These are phyloP conservation scores for Apistogramma diplotaenia DNA, from an alignment of 2,113 vertebrate genomes.

Conservation along the genomic window DNA sequence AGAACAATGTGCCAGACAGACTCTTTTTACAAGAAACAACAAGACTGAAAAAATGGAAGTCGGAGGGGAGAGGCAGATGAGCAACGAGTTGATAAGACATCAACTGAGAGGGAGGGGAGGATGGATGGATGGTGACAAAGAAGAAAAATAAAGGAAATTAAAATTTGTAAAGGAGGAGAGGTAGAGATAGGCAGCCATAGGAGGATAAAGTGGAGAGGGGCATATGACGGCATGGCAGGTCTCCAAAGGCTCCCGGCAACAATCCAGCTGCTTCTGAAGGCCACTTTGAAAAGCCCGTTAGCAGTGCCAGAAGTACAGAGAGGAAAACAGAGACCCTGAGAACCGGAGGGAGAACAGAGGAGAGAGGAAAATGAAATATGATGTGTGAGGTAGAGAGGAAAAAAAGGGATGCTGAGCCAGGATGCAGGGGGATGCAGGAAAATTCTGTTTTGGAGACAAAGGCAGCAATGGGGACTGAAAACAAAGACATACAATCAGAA, in stretches of 20 bases:
- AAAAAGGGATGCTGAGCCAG: background rate
- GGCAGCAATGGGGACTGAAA: background rate
- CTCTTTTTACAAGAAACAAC: background rate
- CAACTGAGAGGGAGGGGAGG: background rate
- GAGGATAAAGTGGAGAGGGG: slow-evolving; percentile 43
- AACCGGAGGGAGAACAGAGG: background rate
- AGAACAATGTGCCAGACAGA: background rate
- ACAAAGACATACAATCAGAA: background rate
- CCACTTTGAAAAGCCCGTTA: slow-evolving; percentile 41
- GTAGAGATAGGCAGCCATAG: slow-evolving; percentile 10
- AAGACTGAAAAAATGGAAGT: background rate
- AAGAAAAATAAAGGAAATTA: background rate
- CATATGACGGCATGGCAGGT: slow-evolving; percentile 46
- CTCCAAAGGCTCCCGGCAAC: slow-evolving; percentile 41
- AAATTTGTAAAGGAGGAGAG: slow-evolving; percentile 26
- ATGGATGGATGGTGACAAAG: background rate
- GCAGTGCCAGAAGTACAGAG: slow-evolving; percentile 27
- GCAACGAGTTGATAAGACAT: background rate
- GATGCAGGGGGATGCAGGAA: background rate
- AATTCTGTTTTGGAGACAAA: background rate
- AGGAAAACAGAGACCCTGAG: background rate
- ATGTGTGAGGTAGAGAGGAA: background rate
- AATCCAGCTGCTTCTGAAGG: slow-evolving; percentile 63
- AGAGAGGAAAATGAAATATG: background rate
- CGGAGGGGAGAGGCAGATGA: background rate